Conservation (phyloP, 2,113 vertebrate species). For the Bujurquina vittata region DNA sequence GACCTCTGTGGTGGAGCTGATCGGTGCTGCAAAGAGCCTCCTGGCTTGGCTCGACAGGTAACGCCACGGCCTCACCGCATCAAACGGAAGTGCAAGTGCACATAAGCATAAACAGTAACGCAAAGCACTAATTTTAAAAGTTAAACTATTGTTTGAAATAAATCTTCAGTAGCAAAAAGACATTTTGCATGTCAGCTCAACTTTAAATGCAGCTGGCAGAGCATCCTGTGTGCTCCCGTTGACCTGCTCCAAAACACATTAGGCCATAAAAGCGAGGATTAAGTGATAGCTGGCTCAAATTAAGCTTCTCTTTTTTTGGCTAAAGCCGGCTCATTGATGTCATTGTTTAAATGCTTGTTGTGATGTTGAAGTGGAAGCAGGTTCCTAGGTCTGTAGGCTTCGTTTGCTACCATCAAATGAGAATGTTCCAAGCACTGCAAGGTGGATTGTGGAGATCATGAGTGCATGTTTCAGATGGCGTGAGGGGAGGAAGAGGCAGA, state of each 20-base stretch:
- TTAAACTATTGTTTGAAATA: too few species aligned
- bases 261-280: slow-evolving; percentile 41
- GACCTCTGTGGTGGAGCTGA: slow-evolving; percentile 96
- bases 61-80: not conserved
- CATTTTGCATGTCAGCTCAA: not conserved
- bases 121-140: not conserved
- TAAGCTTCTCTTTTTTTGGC: slow-evolving; percentile 34
- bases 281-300: slow-evolving; percentile 31
- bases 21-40: slow-evolving; percentile 93
- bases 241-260: slow-evolving; percentile 24
- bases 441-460: not conserved
- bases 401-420: not conserved
- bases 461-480: not conserved
- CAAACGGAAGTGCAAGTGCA: not conserved
- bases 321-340: slow-evolving; percentile 3
- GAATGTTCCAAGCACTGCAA: not conserved
- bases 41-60: slow-evolving; percentile 96
- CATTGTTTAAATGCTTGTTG: slow-evolving; percentile 5
- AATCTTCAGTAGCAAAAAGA: not conserved
- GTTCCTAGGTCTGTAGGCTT: not conserved
- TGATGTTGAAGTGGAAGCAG: not conserved
- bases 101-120: not conserved
- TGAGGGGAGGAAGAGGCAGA: not conserved
- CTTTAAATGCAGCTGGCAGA: not conserved
- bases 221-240: slow-evolving; percentile 1